Evolutionary conservation across 2,797 vertebrate genomes (phyloP), one percentile per base, ranked within the genome.

Genomic region (Dromococcyx pavoninus): DNA sequence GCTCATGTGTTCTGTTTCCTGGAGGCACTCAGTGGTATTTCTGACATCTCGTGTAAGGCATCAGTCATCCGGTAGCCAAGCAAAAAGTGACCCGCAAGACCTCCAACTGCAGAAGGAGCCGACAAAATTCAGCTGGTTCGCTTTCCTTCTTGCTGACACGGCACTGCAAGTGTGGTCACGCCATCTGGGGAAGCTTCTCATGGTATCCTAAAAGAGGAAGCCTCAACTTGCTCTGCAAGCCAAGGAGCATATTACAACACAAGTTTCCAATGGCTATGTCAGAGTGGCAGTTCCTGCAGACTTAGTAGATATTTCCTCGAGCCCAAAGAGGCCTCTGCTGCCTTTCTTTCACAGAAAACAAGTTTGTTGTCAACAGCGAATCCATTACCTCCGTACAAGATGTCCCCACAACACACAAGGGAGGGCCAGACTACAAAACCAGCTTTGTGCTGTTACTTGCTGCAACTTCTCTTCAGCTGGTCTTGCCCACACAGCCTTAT

Each of bases 31-130:
- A 76, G 2, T 91, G 94, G 95, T 93, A 35, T 85, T 94, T 88
- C 86, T 91, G 88, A 94, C 86, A 74, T 93, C 93, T 91, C 6
- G 2, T 90, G 87, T 97, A 97, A 97, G 97, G 97, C 96, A 97
- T 93, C 94, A 82, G 79, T 78, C 86, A 79, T 60, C 91, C 2
- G 2, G 69, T 22, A 86, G 85, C 86, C 91, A 76, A 93, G 88
- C 70, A 91, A 84, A 89, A 43, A 51, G 70, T 2, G 7, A 83
- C 85, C 65, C 22, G 7, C 33, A 50, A 94, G 76, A 82, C 62
- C 66, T 94, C 81, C 33, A 89, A 75, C 51, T 8, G 4, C 46
- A 88, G 86, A 56, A 70, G 70, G 71, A 93, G 91, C 75, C 17
- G 75, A 69, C 56, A 74, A 79, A 88, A 56, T 44, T 79, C 94